Evolutionary conservation across 2,113 vertebrate genomes (phyloP).

Genomic region (Caracal caracal): DNA sequence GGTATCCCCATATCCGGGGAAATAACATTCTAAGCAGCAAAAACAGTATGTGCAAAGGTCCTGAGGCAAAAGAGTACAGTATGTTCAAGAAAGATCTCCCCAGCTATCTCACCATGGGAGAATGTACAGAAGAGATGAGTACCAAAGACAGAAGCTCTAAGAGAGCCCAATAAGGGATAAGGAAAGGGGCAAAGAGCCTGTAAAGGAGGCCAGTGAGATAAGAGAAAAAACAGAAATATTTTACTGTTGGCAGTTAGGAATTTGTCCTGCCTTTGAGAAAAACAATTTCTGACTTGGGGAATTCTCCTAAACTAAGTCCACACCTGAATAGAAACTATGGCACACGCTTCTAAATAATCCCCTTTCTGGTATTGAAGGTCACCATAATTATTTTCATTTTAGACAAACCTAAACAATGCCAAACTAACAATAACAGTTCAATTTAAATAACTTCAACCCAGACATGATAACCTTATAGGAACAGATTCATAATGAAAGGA

Average conservation of each 20-base stretch:
- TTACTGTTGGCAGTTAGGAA: background rate
- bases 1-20: background rate
- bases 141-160: background rate
- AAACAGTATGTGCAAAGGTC: background rate
- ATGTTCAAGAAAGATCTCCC: background rate
- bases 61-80: background rate
- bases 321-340: background rate
- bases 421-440: background rate
- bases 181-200: background rate
- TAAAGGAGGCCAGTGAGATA: background rate
- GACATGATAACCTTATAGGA: background rate
- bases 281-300: background rate
- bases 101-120: background rate
- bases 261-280: background rate
- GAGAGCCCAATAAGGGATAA: background rate
- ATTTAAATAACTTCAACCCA: background rate
- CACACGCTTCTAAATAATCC: background rate
- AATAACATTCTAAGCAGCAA: background rate
- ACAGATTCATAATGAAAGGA: background rate
- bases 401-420: background rate
- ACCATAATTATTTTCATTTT: background rate
- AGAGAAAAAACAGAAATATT: background rate
- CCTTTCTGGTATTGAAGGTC: background rate
- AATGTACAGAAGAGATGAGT: background rate
- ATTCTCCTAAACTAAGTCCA: background rate